phyloP scores from a whole-genome alignment of 2,888 invertebrate genomes.

The Physocephala rufipes region DNA sequence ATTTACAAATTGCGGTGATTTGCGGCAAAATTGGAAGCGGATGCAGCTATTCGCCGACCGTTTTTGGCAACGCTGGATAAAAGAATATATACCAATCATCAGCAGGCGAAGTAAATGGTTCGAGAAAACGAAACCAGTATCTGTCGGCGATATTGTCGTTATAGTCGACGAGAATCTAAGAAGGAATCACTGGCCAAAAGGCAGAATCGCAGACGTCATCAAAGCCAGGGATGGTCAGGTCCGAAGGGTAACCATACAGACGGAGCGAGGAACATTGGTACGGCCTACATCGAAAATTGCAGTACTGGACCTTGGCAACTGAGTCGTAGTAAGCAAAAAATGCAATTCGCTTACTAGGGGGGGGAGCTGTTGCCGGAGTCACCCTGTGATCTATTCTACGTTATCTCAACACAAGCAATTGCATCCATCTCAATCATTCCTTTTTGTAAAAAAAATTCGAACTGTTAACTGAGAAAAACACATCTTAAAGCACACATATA shows the following conservation, averaged over 20 bases:
- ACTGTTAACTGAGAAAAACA: no score
- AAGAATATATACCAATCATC: conserved; percentile 37
- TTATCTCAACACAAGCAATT: no score
- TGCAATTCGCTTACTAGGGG: no score
- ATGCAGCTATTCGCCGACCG: background rate
- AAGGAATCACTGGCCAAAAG: conserved; percentile 37
- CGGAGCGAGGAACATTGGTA: no score
- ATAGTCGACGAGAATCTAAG: conserved; percentile 39
- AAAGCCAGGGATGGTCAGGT: conserved; percentile 38
- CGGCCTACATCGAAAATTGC: no score
- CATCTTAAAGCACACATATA: no score
- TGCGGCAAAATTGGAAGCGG: background rate
- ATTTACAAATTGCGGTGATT: conserved; percentile 28
- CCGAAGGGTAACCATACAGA: conserved; percentile 36
- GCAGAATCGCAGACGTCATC: conserved; percentile 15
- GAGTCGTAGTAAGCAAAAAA: no score
- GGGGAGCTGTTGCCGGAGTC: no score
- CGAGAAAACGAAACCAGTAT: background rate
- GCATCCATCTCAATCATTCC: no score
- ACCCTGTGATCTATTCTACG: no score
- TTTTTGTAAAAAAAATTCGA: no score
- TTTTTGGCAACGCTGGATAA: background rate
- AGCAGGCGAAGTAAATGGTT: conserved; percentile 13
- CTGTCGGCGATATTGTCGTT: conserved; percentile 25
- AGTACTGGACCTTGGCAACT: no score